phyloP scores from a whole-genome alignment of 2,797 vertebrate genomes.

The Amazonetta brasiliensis region DNA sequence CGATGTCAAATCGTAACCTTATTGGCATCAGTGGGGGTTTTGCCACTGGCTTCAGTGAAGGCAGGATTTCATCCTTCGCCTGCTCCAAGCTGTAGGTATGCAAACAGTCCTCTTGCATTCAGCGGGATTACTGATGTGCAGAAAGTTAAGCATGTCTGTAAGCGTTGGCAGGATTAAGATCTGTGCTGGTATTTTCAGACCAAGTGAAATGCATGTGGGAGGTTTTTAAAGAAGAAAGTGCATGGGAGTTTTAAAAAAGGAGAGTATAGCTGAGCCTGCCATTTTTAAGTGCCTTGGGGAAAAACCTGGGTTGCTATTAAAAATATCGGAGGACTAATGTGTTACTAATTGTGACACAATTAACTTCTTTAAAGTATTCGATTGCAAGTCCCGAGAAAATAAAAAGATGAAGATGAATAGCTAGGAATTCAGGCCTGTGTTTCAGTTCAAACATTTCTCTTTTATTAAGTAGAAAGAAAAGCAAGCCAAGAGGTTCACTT shows the following conservation, averaged over 20 bases:
- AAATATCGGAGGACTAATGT: constrained; percentile 67
- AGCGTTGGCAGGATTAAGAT: constrained; percentile 69
- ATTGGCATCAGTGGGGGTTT: constrained; percentile 7
- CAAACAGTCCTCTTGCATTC: neutral
- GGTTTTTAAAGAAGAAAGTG: constrained; percentile 68
- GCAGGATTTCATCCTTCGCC: neutral
- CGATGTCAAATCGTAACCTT: neutral
- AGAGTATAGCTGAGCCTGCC: constrained; percentile 41
- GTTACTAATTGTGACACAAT: constrained; percentile 74
- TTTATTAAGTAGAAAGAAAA: constrained; percentile 58
- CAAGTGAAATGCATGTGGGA: constrained; percentile 68
- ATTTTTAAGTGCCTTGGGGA: constrained; percentile 64
- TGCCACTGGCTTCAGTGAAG: neutral
- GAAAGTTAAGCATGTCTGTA: constrained; percentile 55
- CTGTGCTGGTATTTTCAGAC: constrained; percentile 68
- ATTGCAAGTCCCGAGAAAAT: constrained; percentile 51
- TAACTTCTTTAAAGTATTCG: constrained; percentile 51
- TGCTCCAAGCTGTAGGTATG: neutral
- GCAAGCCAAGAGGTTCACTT: constrained; percentile 58
- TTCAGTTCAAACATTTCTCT: constrained; percentile 21
- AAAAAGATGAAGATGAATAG: constrained; percentile 23
- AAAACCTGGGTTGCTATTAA: constrained; percentile 64
- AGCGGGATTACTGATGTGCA: constrained; percentile 41
- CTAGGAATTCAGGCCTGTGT: constrained; percentile 42
- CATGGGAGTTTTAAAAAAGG: constrained; percentile 46